Conservation (phyloP, 1,140 invertebrate species). For the Melanaphis sacchari region DNA sequence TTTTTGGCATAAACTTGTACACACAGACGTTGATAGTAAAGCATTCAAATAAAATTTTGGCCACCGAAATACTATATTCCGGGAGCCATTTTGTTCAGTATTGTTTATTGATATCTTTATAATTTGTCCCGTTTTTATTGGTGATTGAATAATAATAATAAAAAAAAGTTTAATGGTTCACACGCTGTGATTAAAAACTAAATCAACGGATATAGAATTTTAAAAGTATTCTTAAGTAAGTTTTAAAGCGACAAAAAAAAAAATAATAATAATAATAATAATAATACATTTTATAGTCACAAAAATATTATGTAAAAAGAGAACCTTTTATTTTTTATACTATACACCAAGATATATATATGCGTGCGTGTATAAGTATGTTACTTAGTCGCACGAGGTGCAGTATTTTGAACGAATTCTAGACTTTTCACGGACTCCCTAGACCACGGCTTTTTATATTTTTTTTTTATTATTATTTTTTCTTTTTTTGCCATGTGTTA, state of each 20-base stretch:
- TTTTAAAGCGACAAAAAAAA: neutral
- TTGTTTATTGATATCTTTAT: conserved; percentile 27
- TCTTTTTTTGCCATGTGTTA: neutral
- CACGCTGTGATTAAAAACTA: neutral
- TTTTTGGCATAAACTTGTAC: conserved; percentile 46
- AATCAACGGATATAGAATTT: neutral
- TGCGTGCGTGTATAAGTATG: neutral
- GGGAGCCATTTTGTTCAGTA: neutral
- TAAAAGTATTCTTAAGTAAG: neutral
- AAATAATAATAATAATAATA: neutral
- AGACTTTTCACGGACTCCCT: neutral
- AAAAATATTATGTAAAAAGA: neutral
- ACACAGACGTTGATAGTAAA: neutral
- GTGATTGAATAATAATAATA: neutral
- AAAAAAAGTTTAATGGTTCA: neutral
- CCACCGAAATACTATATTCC: neutral
- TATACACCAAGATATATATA: neutral
- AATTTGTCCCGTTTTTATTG: neutral
- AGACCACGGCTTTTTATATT: neutral
- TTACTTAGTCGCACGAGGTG: neutral
- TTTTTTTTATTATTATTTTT: neutral
- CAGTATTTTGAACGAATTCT: conserved; percentile 20
- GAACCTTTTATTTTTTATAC: conserved; percentile 6
- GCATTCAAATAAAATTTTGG: conserved; percentile 37
- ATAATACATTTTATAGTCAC: neutral